Evolutionary conservation across 2,113 vertebrate genomes (phyloP).

Genomic region (Sapayoa aenigma): DNA sequence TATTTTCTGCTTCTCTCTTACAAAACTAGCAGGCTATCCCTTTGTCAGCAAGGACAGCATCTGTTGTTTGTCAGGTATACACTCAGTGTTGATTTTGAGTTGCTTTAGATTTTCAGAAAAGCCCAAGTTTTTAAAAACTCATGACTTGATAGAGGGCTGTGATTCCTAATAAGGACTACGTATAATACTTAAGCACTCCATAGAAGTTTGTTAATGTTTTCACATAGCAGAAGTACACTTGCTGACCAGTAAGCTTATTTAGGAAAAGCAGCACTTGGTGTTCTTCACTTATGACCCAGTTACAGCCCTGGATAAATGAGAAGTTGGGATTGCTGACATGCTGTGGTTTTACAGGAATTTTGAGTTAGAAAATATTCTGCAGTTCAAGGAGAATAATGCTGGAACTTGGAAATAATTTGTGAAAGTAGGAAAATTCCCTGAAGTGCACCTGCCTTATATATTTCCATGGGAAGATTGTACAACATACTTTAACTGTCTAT

Average conservation of each 20-base stretch:
- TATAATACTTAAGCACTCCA: background rate
- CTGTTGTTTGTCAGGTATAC: accelerated
- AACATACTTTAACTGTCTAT: background rate
- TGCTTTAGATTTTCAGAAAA: background rate
- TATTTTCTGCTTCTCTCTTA: background rate
- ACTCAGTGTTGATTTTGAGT: background rate
- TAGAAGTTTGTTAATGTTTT: background rate
- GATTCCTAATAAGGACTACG: background rate
- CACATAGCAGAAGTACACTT: background rate
- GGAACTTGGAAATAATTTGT: background rate
- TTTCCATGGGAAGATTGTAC: background rate
- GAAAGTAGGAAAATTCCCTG: background rate
- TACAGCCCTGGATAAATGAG: background rate
- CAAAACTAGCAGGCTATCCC: background rate
- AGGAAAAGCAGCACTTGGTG: background rate
- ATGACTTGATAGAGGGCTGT: background rate
- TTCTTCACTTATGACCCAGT: background rate
- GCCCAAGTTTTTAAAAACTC: background rate
- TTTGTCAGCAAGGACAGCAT: background rate
- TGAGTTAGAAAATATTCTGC: background rate
- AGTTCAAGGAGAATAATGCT: background rate
- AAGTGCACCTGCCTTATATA: background rate
- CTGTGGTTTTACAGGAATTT: slow-evolving; percentile 1
- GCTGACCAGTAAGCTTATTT: background rate
- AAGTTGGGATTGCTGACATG: background rate